phyloP scores from a whole-genome alignment of 2,888 invertebrate species.

The Acronicta aceris region DNA sequence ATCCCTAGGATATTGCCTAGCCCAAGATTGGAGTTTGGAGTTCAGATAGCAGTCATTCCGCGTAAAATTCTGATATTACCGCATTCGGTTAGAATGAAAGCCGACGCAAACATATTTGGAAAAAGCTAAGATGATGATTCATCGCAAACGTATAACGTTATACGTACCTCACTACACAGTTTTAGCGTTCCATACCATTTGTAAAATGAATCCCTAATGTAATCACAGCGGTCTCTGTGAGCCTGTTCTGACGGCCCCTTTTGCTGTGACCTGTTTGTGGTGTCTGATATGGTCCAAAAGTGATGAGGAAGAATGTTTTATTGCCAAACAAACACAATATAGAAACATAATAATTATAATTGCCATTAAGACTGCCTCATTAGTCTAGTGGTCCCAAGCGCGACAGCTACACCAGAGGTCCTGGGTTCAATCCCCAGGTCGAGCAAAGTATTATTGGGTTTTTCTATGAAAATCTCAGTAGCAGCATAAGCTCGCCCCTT shows the following conservation, averaged over 20 bases:
- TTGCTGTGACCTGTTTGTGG: slow-evolving; percentile 16
- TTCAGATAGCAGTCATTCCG: background rate
- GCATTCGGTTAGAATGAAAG: background rate
- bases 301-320: background rate
- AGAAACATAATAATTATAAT: no score
- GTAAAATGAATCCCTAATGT: slow-evolving; percentile 40
- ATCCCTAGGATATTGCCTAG: background rate
- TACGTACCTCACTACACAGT: background rate
- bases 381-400: no score
- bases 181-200: slow-evolving; percentile 31
- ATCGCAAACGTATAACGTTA: background rate
- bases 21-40: background rate
- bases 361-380: no score
- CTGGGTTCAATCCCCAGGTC: no score
- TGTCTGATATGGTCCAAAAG: slow-evolving; percentile 4
- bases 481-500: no score
- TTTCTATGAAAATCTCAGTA: no score
- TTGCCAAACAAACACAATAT: no score
- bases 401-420: no score
- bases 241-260: slow-evolving; percentile 25
- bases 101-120: background rate
- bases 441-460: no score
- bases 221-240: slow-evolving; percentile 38
- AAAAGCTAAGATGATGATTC: background rate
- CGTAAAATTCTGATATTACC: background rate